Conservation (phyloP, 2,888 invertebrate genomes). For the Geotrupes spiniger region DNA sequence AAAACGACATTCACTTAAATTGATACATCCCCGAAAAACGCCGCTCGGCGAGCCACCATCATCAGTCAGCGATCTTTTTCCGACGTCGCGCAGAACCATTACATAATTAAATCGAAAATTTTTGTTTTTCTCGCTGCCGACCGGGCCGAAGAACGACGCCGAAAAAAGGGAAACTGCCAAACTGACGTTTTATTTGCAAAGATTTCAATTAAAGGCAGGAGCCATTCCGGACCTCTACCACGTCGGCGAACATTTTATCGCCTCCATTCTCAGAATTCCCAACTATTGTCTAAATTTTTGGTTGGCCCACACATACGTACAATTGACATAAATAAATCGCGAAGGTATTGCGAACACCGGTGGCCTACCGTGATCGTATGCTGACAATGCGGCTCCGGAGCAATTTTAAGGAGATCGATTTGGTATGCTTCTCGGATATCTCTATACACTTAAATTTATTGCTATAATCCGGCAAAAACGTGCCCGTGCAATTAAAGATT, state of each 20-base stretch:
- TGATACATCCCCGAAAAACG: too few species aligned
- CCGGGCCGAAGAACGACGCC: slow-evolving; percentile 8
- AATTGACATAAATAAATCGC: slow-evolving; percentile 24
- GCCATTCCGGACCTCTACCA: slow-evolving; percentile 14
- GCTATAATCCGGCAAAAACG: not conserved
- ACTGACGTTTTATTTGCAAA: slow-evolving; percentile 5
- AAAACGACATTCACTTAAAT: too few species aligned
- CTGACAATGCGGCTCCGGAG: slow-evolving; percentile 15
- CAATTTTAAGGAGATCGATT: not conserved
- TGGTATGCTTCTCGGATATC: not conserved
- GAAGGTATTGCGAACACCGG: slow-evolving; percentile 21
- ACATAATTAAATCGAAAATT: too few species aligned
- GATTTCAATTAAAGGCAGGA: slow-evolving; percentile 7
- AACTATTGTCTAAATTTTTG: slow-evolving; percentile 28
- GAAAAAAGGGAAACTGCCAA: not conserved
- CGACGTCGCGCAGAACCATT: too few species aligned
- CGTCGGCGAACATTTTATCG: slow-evolving; percentile 25
- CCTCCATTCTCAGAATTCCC: slow-evolving; percentile 25
- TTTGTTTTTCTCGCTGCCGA: too few species aligned
- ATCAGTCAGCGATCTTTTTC: too few species aligned
- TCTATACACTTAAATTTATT: not conserved
- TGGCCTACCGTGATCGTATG: slow-evolving; percentile 22
- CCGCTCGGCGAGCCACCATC: too few species aligned
- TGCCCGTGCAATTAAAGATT: too few species aligned
- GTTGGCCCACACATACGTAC: slow-evolving; percentile 22